Evolutionary conservation across 1,140 invertebrate genomes (phyloP), one percentile per base, ranked within the genome.

Genomic region (Scaptomyza hsui): DNA sequence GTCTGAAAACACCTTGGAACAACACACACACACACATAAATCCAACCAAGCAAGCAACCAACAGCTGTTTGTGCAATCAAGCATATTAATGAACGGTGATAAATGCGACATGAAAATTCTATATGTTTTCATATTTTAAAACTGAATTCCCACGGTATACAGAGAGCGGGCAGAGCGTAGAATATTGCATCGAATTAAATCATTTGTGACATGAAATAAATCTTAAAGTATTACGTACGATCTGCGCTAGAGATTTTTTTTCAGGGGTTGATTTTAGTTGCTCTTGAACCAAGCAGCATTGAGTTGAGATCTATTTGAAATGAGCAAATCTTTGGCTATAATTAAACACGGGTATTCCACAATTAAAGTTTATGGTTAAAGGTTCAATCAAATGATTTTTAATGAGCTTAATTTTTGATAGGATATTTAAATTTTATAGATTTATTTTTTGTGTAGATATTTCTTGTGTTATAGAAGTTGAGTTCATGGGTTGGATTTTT

Each of bases 11-110:
- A 45, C 57, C 29, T 70, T 73, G 53, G 48, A 71, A 63, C 57
- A 64, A 60, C 24, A n/a, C 32, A 37, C 29, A 32, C 29, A 32
- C 29, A 74, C 7, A 42, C 72, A 52, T 10, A 7, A 6, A 47
- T 15, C 15, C 15, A 15, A 47, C 53, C 53, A 26, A 55, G 39
- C 37, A 42, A 21, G 56, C 51, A 51, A 45, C 42, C 41, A 82
- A 82, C 82, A 89, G 82, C 82, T 88, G 82, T 82, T 88, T 35
- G 42, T 72, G 82, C 83, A 83, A 88, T 88, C 82, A 88, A 82
- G 59, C 83, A 78, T 65, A 63, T 52, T 53, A 75, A 75, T 52
- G 70, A 82, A 65, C 72, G 69, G 65, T 81, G 79, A 81, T 83
- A 81, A 83, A 83, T 83, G 63, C 55, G 61, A 69, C 35, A 71